Percentiles rank a stretch among this genome's conserved stretches.
Evolutionary conservation across 1,140 invertebrate genomes (phyloP).

Genomic region (Mercenaria mercenaria): DNA sequence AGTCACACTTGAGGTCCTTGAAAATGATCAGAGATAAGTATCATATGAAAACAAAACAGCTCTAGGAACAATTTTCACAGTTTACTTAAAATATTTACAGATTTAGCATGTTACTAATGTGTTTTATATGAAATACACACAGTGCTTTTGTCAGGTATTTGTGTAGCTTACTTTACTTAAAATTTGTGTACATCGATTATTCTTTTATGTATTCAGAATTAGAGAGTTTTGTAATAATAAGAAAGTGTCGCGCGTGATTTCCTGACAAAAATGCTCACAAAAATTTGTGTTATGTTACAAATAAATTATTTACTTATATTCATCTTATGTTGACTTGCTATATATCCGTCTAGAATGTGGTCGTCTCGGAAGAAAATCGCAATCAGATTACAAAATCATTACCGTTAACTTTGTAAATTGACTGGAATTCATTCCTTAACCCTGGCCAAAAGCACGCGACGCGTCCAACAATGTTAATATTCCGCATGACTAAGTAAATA

Average conservation of each 20-base stretch:
- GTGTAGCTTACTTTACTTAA: no score
- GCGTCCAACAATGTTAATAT: conserved; percentile 49
- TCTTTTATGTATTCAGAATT: no score
- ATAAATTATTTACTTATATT: neutral
- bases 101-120: neutral
- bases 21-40: neutral
- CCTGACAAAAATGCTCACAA: no score
- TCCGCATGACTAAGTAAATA: conserved; percentile 44
- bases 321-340: neutral
- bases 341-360: conserved; percentile 6
- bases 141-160: no score
- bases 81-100: neutral
- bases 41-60: neutral
- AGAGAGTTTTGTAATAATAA: no score
- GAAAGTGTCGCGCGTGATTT: no score
- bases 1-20: conserved; percentile 37
- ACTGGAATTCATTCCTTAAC: conserved; percentile 58
- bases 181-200: no score
- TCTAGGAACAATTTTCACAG: neutral
- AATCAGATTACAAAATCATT: conserved; percentile 38
- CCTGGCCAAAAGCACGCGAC: conserved; percentile 31
- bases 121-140: no score
- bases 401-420: conserved; percentile 57
- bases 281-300: neutral
- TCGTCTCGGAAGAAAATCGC: neutral